A percentile compares a stretch with the other conserved stretches of the same genome.
Conservation (phyloP, 2,797 vertebrate genomes). For the Perodicticus potto region DNA sequence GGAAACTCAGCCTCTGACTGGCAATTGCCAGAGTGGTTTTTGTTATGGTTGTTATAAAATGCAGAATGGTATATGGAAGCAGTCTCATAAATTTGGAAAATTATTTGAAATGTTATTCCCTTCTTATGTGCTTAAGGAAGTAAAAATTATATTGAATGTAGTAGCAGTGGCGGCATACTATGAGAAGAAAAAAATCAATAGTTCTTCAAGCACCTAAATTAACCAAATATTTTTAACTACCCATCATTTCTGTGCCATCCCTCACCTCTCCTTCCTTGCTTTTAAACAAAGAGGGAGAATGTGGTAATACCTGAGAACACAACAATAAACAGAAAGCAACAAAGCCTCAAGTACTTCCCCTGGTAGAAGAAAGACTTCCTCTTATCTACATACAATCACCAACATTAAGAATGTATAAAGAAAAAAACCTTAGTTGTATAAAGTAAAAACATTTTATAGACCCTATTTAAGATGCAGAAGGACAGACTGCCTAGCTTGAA, state of each 20-base stretch:
- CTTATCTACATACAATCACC: neutral
- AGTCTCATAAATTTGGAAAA: conserved; percentile 20
- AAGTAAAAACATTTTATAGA: neutral
- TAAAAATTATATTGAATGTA: neutral
- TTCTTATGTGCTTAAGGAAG: neutral
- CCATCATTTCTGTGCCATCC: neutral
- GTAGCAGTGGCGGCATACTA: neutral
- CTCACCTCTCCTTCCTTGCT: neutral
- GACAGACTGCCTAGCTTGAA: neutral
- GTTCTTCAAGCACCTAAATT: neutral
- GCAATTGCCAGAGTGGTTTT: neutral
- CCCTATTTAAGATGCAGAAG: neutral
- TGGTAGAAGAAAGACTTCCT: neutral
- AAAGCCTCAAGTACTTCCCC: neutral
- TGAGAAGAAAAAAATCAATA: conserved; percentile 20
- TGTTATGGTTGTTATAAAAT: neutral
- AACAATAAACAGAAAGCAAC: neutral
- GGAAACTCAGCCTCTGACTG: neutral
- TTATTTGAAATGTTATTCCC: neutral
- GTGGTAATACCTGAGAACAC: neutral
- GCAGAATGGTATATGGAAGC: neutral
- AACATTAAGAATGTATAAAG: neutral
- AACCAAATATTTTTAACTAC: conserved; percentile 4
- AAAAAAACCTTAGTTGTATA: neutral
- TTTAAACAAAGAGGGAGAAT: neutral